Evolutionary conservation across 2,888 invertebrate genomes (phyloP).

Genomic region (Disparrhopalites patrizii): DNA sequence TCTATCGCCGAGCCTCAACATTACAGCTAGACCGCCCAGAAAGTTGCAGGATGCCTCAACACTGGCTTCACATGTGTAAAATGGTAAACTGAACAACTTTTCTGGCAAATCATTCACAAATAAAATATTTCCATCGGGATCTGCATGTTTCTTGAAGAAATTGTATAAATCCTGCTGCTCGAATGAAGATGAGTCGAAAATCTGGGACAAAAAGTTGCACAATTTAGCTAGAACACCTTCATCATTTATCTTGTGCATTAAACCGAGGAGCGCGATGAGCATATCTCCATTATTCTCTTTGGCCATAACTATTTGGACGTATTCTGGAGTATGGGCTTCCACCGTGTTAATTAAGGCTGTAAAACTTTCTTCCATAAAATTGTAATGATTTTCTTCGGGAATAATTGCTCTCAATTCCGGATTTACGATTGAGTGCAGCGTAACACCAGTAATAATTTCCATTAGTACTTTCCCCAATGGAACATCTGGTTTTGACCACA

Average conservation of each 20-base stretch:
- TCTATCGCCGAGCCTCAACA: conserved; percentile 14
- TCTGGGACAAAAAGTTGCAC: conserved; percentile 36
- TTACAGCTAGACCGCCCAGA: conserved; percentile 31
- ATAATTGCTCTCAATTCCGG: conserved; percentile 36
- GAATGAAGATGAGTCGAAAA: conserved; percentile 22
- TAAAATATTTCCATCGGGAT: conserved; percentile 3
- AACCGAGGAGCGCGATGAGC: conserved; percentile 32
- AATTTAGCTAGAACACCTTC: conserved; percentile 42
- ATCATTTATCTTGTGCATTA: conserved; percentile 37
- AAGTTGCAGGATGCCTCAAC: conserved; percentile 45
- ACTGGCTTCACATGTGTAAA: conserved; percentile 38
- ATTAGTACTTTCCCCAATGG: conserved; percentile 29
- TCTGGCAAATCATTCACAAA: conserved; percentile 33
- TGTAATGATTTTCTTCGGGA: conserved; percentile 34
- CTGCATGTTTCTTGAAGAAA: conserved; percentile 11
- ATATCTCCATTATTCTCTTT: conserved; percentile 37
- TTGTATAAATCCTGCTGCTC: conserved; percentile 5
- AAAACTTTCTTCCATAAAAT: conserved; percentile 38
- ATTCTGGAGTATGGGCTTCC: conserved; percentile 1
- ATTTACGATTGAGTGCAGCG: conserved; percentile 36
- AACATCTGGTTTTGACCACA: conserved; percentile 41
- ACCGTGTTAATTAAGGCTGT: background rate
- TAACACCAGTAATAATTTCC: conserved; percentile 35
- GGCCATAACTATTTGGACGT: conserved; percentile 22
- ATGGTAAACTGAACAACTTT: conserved; percentile 37